phyloP scores from a whole-genome alignment of 2,113 vertebrate species.

The Rhinoptilus africanus region DNA sequence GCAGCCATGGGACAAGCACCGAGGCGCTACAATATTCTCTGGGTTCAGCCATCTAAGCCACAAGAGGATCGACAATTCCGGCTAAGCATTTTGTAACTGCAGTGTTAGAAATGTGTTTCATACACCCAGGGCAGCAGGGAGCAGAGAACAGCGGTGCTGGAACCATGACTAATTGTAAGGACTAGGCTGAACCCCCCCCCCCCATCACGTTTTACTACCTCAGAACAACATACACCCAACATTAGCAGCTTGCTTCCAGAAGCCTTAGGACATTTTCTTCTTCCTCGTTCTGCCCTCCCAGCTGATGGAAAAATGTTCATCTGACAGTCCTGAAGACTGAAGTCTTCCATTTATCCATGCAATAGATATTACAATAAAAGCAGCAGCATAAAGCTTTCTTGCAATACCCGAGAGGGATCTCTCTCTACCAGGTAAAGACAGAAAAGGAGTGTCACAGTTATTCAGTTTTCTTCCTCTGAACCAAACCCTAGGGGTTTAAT shows the following conservation, averaged over 20 bases:
- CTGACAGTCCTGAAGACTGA: neutral
- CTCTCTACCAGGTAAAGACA: neutral
- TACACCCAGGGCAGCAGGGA: neutral
- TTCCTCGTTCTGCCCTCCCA: neutral
- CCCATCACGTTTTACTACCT: too few relatives aligned
- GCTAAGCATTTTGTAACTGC: neutral
- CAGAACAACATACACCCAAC: neutral
- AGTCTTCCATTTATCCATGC: neutral
- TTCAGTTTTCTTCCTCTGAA: constrained; percentile 20
- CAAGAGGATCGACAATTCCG: neutral
- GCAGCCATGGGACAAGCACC: neutral
- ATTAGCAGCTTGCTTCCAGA: neutral
- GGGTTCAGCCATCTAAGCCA: neutral
- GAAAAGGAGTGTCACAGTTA: neutral
- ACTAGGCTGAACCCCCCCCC: too few relatives aligned
- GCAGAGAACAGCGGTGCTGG: neutral
- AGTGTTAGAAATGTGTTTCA: neutral
- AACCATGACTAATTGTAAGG: neutral
- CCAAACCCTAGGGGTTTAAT: neutral
- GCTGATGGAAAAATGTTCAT: neutral
- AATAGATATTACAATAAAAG: neutral
- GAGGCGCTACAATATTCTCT: too few relatives aligned
- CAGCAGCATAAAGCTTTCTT: neutral
- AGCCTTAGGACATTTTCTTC: neutral
- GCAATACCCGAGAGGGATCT: neutral